Evolutionary conservation across 2,888 invertebrate genomes (phyloP), one percentile per base, ranked within the genome.

Genomic region (Ochropacha duplaris): DNA sequence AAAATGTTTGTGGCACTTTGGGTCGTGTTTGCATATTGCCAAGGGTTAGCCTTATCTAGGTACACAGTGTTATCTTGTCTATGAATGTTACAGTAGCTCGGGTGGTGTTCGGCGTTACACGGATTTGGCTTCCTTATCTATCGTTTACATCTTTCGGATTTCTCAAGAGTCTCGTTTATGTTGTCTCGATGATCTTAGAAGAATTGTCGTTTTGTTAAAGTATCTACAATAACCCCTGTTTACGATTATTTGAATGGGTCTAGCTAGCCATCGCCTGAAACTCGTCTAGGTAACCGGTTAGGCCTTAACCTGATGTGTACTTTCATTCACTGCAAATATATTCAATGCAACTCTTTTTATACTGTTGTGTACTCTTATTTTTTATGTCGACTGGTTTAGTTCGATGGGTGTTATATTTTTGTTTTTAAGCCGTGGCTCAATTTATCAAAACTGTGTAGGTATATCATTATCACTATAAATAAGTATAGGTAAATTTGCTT

Each of bases 11-110:
- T 24, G n/a, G 50, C 62, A 57, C 55, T 39, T 55, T 31, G 51
- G 55, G 44, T 51, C 36, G 54, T 74, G 65, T 71, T 69, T 71
- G 66, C 69, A 59, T 66, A 67, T 65, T 69, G 60, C 61, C 57
- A 61, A 63, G 68, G 68, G 60, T 61, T 50, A 44, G 19, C n/a
- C 66, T 74, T 79, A 77, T 79, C 76, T 68, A 57, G 60, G 64
- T 65, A 71, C 62, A 69, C 68, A 66, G 56, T 62, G 64, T 77
- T 78, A 79, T 79, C 79, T 71, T 70, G 70, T 71, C 67, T 66
- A 71, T 71, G 68, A 68, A 64, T 68, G 63, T 54, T 66, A 68
- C 78, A 71, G 81, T 79, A 80, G 80, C 76, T 67, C 62, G 65
- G 64, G 66, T 69, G 58, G 61, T 6, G 44, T 44, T 44, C 44